Evolutionary conservation across 2,797 vertebrate species (phyloP).

Genomic region (Clamator glandarius): DNA sequence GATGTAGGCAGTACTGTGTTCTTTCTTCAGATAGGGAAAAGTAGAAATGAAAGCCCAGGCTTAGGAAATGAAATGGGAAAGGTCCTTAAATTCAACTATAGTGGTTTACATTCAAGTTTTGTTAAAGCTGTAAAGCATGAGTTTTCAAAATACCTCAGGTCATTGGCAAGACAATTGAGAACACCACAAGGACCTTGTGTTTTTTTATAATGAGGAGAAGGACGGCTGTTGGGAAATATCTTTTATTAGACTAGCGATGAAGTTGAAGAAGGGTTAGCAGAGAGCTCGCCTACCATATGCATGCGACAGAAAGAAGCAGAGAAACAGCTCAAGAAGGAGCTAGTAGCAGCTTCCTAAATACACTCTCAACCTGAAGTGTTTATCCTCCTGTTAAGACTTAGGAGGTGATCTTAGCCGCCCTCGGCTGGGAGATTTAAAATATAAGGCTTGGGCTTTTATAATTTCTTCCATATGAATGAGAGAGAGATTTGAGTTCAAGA

Average conservation of each 20-base stretch:
- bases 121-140: fast-evolving
- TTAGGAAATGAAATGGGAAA: neutral
- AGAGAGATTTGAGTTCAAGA: neutral
- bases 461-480: neutral
- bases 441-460: neutral
- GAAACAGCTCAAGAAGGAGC: neutral
- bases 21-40: neutral
- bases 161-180: neutral
- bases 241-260: too few species aligned
- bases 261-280: neutral
- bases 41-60: neutral
- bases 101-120: neutral
- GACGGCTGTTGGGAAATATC: neutral
- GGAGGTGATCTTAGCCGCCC: neutral
- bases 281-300: fast-evolving
- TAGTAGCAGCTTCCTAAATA: neutral
- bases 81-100: neutral
- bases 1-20: neutral
- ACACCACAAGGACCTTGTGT: fast-evolving
- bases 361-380: neutral
- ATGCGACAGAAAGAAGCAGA: fast-evolving
- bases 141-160: neutral
- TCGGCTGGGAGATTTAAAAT: neutral
- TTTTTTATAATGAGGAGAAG: neutral
- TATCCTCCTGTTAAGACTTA: neutral